Evolutionary conservation across 1,140 invertebrate genomes (phyloP), one percentile per base, ranked within the genome.

Genomic region (Stegodyphus dumicola): DNA sequence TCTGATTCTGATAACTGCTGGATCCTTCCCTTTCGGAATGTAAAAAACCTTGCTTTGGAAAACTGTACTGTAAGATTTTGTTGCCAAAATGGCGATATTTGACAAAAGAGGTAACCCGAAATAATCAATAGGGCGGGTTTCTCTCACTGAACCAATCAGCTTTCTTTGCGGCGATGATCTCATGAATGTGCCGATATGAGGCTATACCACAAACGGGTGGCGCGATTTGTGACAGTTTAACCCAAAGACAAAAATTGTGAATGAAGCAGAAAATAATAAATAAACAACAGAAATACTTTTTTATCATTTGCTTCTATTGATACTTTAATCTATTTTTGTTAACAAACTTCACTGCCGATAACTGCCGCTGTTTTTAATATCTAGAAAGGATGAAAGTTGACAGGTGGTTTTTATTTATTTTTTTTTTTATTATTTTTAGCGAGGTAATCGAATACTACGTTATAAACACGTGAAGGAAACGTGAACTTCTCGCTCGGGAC

Each of bases 41-140:
- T 33, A 33, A 33, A 1, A 33, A 33, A 33, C 1, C 33, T 3
- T 3, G 1, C 33, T 3, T 33, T 3, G 33, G 1, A 33, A 33
- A 33, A 3, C 1, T 3, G 33, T 33, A 3, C 3, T 33, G 3
- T 1, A 33, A 33, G 33, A 33, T 33, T 33, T 33, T 33, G 1
- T 33, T 33, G 33, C 33, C 33, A 33, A 33, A 33, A 1, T 33
- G 3, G 33, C 33, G 33, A 33, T 33, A 33, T 33, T 33, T 33
- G 33, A 0, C 2, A 2, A 79, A 54, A 52, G 13, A 67, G 18
- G n/a, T 48, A 17, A 6, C 18, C 77, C 1, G 33, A 79, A 79
- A 79, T 79, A 79, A 79, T 79, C 77, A 79, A 79, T 79, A 79
- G 77, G 77, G 77, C 67, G 77, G 77, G 77, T 79, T 79, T 70